Base-by-base conservation (phyloP, 2,888 invertebrate genomes). In the Ochlodes sylvanus region DNA sequence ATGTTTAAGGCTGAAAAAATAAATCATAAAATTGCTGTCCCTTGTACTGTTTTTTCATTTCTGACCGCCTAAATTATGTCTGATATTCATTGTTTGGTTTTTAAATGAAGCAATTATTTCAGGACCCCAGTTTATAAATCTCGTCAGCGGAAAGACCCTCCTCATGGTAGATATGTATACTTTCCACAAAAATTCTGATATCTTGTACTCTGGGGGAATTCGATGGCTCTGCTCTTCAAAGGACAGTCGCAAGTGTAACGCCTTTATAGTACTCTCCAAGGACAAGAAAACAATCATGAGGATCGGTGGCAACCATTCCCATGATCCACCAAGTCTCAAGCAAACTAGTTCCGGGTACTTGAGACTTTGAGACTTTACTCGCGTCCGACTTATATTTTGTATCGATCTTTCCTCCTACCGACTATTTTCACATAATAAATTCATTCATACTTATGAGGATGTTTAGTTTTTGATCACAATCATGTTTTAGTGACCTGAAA, bases 161-260 rank as follows among this genome's bases (percentile, higher is more conserved):
- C 69, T 79, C 4, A 73, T 77, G 71, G 69, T 76, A 0, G 67
- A 75, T 21, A 72, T 74, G 2, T 79, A 73, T 63, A 77, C 77
- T 2, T 79, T 77, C 42, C 77, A 79, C 62, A 79, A 77, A 68
- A 69, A 71, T 7, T 68, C 70, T 7, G 74, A 75, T 2, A 69
- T 73, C 1, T 70, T 70, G 14, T 70, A 71, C 32, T 56, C 71
- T 15, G 74, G 72, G 7, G 74, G 76, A 0, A 74, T 75, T 32
- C 71, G 78, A 52, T 80, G 78, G 78, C 74, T 74, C 34, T 81
- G 80, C 60, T 79, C 79, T 0, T 74, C 75, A 0, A 74, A 75
- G 32, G 74, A 68, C 19, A 77, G 75, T 52, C 70, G 70, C 15
- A 76, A 70, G 52, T 75, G 75, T 44, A 71, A 70, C 34, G 73